A percentile compares a stretch with the other conserved stretches of the same genome.
These are phyloP conservation scores for Phyllostomus discolor DNA, from an alignment of 2,113 vertebrate genomes.

Conservation along the genomic window DNA sequence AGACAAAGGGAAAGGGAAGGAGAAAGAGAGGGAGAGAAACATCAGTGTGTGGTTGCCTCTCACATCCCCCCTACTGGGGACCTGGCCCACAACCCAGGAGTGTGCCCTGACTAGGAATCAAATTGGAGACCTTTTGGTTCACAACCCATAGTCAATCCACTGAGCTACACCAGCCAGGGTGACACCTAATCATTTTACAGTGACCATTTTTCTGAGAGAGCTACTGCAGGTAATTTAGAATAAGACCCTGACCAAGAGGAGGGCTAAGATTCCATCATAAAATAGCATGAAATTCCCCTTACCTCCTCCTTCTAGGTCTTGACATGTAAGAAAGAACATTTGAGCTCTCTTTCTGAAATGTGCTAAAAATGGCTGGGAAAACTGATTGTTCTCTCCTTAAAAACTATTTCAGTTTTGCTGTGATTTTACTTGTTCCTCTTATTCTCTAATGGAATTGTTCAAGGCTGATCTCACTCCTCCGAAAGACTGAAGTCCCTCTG, in stretches of 20 bases:
- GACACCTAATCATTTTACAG: background rate
- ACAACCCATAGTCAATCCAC: no score
- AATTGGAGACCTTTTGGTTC: no score
- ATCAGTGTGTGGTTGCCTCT: no score
- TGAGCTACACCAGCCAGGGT: background rate
- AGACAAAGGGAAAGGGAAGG: no score
- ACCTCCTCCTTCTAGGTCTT: background rate
- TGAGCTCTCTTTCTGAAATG: background rate
- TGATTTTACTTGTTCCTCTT: background rate
- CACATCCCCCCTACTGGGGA: no score
- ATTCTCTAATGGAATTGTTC: background rate
- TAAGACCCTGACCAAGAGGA: background rate
- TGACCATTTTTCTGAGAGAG: background rate
- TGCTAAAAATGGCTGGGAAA: slow-evolving; percentile 2
- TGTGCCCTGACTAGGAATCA: no score
- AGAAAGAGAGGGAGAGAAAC: no score
- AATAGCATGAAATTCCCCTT: background rate
- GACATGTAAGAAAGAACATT: background rate
- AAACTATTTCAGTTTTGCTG: background rate
- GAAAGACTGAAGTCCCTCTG: background rate
- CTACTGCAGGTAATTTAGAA: background rate
- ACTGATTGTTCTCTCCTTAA: background rate
- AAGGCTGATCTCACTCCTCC: background rate
- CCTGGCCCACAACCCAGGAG: no score
- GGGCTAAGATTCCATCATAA: background rate